Base-by-base conservation (phyloP, 2,797 vertebrate species). In the Halcyon smyrnensis region DNA sequence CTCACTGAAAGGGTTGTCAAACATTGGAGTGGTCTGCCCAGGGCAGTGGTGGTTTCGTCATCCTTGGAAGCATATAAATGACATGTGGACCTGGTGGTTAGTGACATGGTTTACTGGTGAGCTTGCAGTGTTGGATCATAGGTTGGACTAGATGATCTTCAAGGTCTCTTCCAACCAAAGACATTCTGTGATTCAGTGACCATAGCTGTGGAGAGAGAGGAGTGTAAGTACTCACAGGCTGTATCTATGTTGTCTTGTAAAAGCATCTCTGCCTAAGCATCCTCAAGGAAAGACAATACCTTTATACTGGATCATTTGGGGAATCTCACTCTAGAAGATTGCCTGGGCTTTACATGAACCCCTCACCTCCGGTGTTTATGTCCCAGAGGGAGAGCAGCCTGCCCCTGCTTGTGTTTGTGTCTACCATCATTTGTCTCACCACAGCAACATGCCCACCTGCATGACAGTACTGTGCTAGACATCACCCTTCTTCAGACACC, bases 351-450 rank as follows among this genome's bases (percentile, higher is more conserved):
- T 67, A 37, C 12, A 9, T 14, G 25, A 25, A 2, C 2, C 9
- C 3, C 6, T 84, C 2, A 2, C 14, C 17, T 41, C 10, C 9
- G 20, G 9, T 6, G 4, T 59, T 27, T 5, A 27, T 37, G 12
- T 20, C 62, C 8, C 70, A 63, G 46, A 25, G 11, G 9, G 20
- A 54, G 2, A 54, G 1, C 3, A 57, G 23, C 8, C 19, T 0
- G 51, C 37, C 19, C 23, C 14, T 70, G 43, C 2, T 59, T 34
- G 7, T 18, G 8, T 2, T 70, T 46, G 12, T 65, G 25, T 74
- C 56, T 62, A 9, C 16, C 48, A 59, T 25, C n/a, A 56, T 0
- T 0, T 0, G 0, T 75, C 7, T 24, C 6, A 3, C 12, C 2
- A 1, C 3, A 62, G 15, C 16, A 78, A 15, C 1, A 0, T 15